phyloP scores from a whole-genome alignment of 1,140 invertebrate genomes.

The Atopsyche davidsoni region DNA sequence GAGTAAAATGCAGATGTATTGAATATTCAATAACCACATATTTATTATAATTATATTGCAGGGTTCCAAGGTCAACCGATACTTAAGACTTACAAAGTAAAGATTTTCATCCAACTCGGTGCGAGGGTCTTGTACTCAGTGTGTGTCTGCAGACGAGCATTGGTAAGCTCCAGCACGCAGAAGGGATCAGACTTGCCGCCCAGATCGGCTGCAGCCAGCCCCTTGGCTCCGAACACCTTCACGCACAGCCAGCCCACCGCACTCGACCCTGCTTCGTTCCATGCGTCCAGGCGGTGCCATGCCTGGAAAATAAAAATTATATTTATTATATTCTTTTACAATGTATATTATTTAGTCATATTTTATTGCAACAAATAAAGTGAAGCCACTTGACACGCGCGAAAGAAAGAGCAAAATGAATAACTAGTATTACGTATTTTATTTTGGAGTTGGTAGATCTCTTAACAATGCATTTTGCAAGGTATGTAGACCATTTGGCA shows the following conservation, averaged over 20 bases:
- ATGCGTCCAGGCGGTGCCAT: slow-evolving; percentile 50
- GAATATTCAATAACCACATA: too few species aligned
- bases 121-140: slow-evolving; percentile 97
- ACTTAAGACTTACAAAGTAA: slow-evolving; percentile 96
- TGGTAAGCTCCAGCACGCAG: slow-evolving; percentile 92
- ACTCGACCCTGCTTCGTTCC: slow-evolving; percentile 61
- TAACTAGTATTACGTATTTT: too few species aligned
- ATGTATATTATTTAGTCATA: too few species aligned
- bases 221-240: slow-evolving; percentile 84
- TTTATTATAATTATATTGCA: too few species aligned
- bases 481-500: too few species aligned
- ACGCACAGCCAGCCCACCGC: slow-evolving; percentile 87
- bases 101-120: slow-evolving; percentile 98
- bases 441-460: too few species aligned
- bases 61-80: neutral
- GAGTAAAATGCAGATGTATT: too few species aligned
- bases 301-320: slow-evolving; percentile 48
- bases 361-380: too few species aligned
- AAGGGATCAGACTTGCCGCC: slow-evolving; percentile 96
- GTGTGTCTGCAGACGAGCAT: slow-evolving; percentile 92
- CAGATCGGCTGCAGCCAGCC: slow-evolving; percentile 83
- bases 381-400: too few species aligned
- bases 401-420: too few species aligned
- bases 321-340: too few species aligned
- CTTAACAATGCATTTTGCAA: too few species aligned